These are phyloP conservation scores for Nomada hirtipes DNA, from an alignment of 2,888 invertebrate genomes.

Conservation along the genomic window DNA sequence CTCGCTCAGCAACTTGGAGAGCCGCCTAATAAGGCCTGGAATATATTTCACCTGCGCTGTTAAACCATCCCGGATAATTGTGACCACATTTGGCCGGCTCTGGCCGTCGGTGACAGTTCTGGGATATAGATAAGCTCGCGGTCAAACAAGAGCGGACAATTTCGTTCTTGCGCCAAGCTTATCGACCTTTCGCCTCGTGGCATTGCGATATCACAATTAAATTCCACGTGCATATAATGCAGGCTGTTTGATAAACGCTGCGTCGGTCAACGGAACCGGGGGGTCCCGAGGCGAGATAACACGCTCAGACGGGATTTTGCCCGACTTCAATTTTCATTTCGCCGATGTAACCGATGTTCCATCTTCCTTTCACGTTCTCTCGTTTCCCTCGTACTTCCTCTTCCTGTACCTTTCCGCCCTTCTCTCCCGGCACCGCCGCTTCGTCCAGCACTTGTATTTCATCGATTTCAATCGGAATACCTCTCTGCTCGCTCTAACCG, in stretches of 20 bases:
- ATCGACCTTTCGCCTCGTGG: neutral
- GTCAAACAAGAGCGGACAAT: slow-evolving; percentile 25
- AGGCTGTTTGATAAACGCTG: slow-evolving; percentile 25
- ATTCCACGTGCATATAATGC: slow-evolving; percentile 13
- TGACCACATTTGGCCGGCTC: slow-evolving; percentile 20
- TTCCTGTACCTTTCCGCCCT: neutral
- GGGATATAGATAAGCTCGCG: slow-evolving; percentile 23
- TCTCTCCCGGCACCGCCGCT: neutral
- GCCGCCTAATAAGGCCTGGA: slow-evolving; percentile 1
- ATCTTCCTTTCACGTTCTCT: neutral
- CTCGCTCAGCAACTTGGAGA: neutral
- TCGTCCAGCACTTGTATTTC: slow-evolving; percentile 14
- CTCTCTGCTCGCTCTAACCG: slow-evolving; percentile 35
- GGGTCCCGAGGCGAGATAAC: slow-evolving; percentile 5
- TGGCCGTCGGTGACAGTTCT: neutral
- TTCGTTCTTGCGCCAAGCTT: slow-evolving; percentile 12
- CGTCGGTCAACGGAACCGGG: slow-evolving; percentile 3
- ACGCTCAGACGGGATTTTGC: slow-evolving; percentile 29
- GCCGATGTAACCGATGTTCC: slow-evolving; percentile 34
- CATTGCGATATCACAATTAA: slow-evolving; percentile 38
- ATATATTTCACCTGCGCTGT: slow-evolving; percentile 19
- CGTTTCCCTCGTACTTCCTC: neutral
- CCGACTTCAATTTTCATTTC: slow-evolving; percentile 50
- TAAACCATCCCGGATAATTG: slow-evolving; percentile 43
- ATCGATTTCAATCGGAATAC: slow-evolving; percentile 47